Conservation (phyloP, 2,797 vertebrate genomes). For the Sternotherus odoratus region DNA sequence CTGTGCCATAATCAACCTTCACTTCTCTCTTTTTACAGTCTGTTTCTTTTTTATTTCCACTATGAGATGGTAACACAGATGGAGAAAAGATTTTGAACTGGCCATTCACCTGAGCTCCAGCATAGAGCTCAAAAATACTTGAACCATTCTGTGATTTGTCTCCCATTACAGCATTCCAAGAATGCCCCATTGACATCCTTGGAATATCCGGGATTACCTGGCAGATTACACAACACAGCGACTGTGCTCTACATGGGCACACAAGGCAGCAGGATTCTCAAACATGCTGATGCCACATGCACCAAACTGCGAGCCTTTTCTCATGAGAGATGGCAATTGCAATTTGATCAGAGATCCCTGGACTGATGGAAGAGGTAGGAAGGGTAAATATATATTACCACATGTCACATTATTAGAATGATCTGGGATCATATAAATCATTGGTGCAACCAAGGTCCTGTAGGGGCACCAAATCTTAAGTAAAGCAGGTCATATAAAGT, state of each 20-base stretch:
- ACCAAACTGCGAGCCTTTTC: rapidly evolving
- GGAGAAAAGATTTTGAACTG: background rate
- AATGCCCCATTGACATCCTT: background rate
- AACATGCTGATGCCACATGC: background rate
- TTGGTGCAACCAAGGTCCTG: no score
- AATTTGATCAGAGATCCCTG: rapidly evolving
- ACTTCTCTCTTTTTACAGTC: background rate
- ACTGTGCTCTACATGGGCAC: background rate
- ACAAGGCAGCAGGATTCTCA: background rate
- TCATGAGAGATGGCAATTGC: background rate
- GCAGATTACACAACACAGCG: background rate
- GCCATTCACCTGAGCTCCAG: background rate
- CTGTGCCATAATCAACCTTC: background rate
- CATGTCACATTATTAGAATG: no score
- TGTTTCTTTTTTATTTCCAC: background rate
- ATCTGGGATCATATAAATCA: no score
- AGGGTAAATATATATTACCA: background rate
- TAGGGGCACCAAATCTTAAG: no score
- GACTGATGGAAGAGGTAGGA: background rate
- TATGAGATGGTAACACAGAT: background rate
- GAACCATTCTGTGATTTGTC: background rate
- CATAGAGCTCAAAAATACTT: background rate
- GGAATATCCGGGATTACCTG: background rate
- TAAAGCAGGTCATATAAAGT: no score
- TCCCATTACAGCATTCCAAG: background rate